phyloP scores from a whole-genome alignment of 1,140 invertebrate species.

The Dendroctonus valens region DNA sequence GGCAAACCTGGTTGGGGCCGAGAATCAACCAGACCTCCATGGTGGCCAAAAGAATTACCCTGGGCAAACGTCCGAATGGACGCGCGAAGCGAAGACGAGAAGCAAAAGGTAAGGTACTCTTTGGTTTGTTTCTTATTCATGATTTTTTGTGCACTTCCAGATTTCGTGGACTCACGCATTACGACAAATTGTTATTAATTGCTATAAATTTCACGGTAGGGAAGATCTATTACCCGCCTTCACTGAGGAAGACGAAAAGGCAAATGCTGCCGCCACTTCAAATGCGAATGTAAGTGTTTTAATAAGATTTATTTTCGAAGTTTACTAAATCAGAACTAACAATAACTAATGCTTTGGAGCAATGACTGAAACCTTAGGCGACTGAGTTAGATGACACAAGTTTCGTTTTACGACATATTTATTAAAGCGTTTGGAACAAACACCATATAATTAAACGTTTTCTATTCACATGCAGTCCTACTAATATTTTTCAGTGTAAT shows the following conservation, averaged over 20 bases:
- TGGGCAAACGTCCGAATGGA: constrained; percentile 99
- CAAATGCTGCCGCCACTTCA: constrained; percentile 54
- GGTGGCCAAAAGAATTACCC: constrained; percentile 96
- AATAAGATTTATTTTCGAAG: not conserved
- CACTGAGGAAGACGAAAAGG: constrained; percentile 86
- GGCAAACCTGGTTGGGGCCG: constrained; percentile 98
- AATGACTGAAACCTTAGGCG: no score
- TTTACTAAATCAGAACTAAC: not conserved
- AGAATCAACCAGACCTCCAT: constrained; percentile 89
- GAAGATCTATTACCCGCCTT: constrained; percentile 95
- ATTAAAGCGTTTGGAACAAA: not conserved
- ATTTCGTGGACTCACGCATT: constrained; percentile 98
- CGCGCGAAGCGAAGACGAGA: constrained; percentile 92
- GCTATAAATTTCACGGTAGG: constrained; percentile 96
- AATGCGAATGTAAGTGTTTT: constrained; percentile 49
- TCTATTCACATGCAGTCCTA: constrained; percentile 1
- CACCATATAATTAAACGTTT: not conserved
- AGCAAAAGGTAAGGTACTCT: constrained; percentile 78
- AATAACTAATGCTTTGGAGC: not conserved
- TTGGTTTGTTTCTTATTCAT: not conserved
- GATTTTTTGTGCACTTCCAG: constrained; percentile 54
- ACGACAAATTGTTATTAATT: constrained; percentile 95
- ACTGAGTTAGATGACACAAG: no score
- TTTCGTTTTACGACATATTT: no score
- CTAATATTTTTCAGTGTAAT: constrained; percentile 36